These are phyloP conservation scores for Helogale parvula DNA, from an alignment of 2,113 vertebrate genomes.

Conservation along the genomic window DNA sequence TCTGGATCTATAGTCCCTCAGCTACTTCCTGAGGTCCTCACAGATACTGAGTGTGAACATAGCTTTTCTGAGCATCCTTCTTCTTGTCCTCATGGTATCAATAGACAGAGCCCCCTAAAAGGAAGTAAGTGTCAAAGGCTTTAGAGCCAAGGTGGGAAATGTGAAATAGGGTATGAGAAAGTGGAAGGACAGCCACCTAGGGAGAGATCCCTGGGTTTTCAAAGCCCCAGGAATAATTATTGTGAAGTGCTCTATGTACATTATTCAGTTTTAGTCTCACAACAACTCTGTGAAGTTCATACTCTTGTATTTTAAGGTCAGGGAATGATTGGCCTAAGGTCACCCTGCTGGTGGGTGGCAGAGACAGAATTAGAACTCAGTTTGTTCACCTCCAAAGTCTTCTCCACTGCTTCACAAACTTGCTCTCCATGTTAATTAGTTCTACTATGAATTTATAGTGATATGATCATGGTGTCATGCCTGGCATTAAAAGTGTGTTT, in stretches of 20 bases:
- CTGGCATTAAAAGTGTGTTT: background rate
- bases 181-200: background rate
- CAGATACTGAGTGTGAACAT: background rate
- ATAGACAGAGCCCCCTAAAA: background rate
- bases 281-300: background rate
- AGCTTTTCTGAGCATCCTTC: background rate
- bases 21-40: background rate
- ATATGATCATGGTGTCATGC: background rate
- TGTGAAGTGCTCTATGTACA: background rate
- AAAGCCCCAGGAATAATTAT: background rate
- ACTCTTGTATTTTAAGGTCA: background rate
- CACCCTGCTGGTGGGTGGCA: background rate
- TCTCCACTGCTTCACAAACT: background rate
- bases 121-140: background rate
- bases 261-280: background rate
- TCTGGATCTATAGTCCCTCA: background rate
- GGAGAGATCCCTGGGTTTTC: background rate
- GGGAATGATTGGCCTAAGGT: background rate
- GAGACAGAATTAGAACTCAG: background rate
- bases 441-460: background rate
- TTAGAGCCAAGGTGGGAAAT: background rate
- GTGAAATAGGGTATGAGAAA: background rate
- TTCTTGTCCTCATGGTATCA: background rate
- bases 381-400: background rate
- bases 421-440: background rate